phyloP scores from a whole-genome alignment of 2,113 vertebrate genomes.

The Catharus fuscescens region DNA sequence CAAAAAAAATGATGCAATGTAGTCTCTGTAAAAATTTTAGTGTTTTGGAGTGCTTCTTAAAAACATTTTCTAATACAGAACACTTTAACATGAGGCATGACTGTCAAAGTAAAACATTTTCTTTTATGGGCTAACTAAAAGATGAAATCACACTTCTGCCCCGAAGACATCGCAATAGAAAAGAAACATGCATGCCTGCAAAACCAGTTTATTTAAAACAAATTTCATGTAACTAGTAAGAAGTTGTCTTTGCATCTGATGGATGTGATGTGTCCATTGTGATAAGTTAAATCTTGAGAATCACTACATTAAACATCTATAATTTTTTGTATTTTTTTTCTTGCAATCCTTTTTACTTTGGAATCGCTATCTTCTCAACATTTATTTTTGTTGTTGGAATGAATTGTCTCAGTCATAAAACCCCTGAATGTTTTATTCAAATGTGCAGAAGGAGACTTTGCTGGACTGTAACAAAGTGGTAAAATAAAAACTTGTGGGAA shows the following conservation, averaged over 20 bases:
- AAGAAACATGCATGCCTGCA: neutral
- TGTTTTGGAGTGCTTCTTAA: neutral
- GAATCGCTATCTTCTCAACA: neutral
- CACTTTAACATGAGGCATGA: neutral
- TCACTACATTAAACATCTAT: neutral
- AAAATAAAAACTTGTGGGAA: neutral
- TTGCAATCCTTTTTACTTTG: neutral
- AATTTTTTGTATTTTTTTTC: neutral
- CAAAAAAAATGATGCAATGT: neutral
- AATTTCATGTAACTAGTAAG: neutral
- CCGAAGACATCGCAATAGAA: neutral
- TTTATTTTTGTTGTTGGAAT: neutral
- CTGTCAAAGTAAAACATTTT: neutral
- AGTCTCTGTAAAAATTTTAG: fast-evolving
- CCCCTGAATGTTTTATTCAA: neutral
- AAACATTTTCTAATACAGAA: neutral
- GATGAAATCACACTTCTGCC: neutral
- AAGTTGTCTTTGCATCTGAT: neutral
- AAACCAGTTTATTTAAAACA: neutral
- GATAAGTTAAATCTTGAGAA: neutral
- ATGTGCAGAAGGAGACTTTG: neutral
- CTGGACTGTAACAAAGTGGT: neutral
- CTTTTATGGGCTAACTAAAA: neutral
- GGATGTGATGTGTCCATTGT: neutral
- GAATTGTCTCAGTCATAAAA: neutral